Evolutionary conservation across 2,797 vertebrate genomes (phyloP), one percentile per base, ranked within the genome.

Genomic region (Cercopithecus neglectus): DNA sequence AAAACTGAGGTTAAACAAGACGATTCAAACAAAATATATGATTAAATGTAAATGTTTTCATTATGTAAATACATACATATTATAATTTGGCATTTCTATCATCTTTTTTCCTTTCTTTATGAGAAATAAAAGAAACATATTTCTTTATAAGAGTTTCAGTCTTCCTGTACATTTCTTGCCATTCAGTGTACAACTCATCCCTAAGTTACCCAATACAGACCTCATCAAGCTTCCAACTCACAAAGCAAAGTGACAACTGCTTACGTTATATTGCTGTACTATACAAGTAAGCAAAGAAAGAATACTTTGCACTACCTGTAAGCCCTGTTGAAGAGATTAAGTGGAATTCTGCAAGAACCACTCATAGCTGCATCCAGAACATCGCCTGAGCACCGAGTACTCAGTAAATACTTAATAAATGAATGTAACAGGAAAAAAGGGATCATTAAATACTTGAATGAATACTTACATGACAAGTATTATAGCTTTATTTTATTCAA

Each of bases 401-500:
- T 97, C 79, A 91, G 76, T 93, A 92, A 95, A 84, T 91, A 97
- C 90, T 97, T 96, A 91, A 97, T 91, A 89, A 96, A 94, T 79
- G 74, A 85, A 94, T 53, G 28, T 61, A 93, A 95, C 30, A 79
- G 48, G 16, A 41, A 90, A 96, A 94, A 96, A 24, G 41, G 28
- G 74, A 93, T 94, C 21, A 59, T 96, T 97, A 95, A 97, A 86
- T 96, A 94, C 55, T 89, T 94, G 53, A 97, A 90, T 91, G 46
- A 59, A 94, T 44, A 92, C 53, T 95, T 96, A 79, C 2, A 70
- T 41, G n/a, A 78, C 41, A 96, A 95, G 94, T 90, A 81, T 55
- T 93, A n/a, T 14, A 82, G 39, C 4, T 97, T 96, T 91, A 91
- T 98, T 95, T 97, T 91, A 95, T 74, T 97, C 78, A 97, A 97